Evolutionary conservation across 2,113 vertebrate species (phyloP).

Genomic region (Aythya baeri): DNA sequence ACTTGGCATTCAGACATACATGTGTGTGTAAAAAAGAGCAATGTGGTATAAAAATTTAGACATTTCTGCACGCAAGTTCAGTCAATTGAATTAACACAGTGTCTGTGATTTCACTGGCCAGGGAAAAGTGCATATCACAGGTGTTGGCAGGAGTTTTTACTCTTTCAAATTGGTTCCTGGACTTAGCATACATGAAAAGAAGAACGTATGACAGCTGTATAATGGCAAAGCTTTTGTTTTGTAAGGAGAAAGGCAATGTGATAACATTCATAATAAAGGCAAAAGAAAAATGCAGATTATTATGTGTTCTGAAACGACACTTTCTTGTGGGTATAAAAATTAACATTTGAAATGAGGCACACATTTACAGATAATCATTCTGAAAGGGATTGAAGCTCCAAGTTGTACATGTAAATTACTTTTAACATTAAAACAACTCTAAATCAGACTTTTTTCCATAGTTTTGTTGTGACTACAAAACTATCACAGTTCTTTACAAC

Average conservation of each 20-base stretch:
- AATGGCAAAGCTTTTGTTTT: background rate
- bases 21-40: rapidly evolving
- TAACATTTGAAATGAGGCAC: background rate
- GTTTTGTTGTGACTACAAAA: background rate
- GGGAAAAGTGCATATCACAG: background rate
- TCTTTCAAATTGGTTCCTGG: conserved; percentile 20
- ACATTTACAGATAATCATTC: background rate
- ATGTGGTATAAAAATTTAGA: background rate
- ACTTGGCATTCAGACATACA: background rate
- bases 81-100: background rate
- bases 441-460: background rate
- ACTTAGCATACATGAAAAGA: background rate
- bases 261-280: background rate
- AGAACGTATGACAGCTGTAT: background rate
- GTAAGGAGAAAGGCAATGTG: background rate
- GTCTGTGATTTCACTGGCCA: background rate
- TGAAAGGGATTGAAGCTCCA: background rate
- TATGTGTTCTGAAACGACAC: background rate
- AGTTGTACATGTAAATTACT: background rate
- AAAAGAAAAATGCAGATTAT: background rate
- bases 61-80: background rate
- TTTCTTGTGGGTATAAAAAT: background rate
- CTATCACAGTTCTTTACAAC: background rate
- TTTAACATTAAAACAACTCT: background rate
- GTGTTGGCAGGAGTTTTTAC: background rate